Percentiles rank a stretch among this genome's conserved stretches.
Conservation (phyloP, 2,797 vertebrate genomes). For the Microtus agrestis region DNA sequence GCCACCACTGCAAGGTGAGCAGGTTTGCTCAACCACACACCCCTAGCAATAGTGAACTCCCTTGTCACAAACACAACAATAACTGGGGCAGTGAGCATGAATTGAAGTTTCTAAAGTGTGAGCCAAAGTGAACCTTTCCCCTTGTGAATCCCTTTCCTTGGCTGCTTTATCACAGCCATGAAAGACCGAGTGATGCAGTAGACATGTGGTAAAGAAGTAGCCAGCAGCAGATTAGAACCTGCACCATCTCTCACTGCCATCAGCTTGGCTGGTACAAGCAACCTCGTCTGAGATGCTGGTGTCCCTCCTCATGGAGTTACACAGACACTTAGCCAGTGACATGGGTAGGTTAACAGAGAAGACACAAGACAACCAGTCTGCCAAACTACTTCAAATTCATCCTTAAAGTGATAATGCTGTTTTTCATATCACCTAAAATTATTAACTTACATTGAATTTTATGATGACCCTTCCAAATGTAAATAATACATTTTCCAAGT, state of each 20-base stretch:
- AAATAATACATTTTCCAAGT: slow-evolving; percentile 33
- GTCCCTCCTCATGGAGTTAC: neutral
- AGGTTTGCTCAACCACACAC: neutral
- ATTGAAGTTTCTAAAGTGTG: neutral
- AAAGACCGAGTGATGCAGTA: neutral
- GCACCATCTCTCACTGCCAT: neutral
- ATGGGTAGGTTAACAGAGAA: neutral
- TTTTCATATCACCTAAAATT: neutral
- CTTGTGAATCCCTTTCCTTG: accelerated
- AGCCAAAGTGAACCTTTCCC: neutral
- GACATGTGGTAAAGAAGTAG: neutral
- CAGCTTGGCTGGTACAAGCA: neutral
- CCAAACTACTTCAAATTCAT: neutral
- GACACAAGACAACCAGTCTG: neutral
- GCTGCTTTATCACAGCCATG: neutral
- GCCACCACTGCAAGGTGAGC: neutral
- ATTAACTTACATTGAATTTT: slow-evolving; percentile 37
- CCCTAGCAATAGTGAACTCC: neutral
- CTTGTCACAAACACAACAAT: neutral
- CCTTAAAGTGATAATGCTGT: neutral
- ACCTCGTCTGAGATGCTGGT: neutral
- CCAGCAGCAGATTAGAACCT: neutral
- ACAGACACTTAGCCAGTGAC: neutral
- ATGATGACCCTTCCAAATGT: neutral
- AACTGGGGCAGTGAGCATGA: neutral